Base-by-base conservation (phyloP, 2,888 invertebrate species). In the Drosophila helvetica region DNA sequence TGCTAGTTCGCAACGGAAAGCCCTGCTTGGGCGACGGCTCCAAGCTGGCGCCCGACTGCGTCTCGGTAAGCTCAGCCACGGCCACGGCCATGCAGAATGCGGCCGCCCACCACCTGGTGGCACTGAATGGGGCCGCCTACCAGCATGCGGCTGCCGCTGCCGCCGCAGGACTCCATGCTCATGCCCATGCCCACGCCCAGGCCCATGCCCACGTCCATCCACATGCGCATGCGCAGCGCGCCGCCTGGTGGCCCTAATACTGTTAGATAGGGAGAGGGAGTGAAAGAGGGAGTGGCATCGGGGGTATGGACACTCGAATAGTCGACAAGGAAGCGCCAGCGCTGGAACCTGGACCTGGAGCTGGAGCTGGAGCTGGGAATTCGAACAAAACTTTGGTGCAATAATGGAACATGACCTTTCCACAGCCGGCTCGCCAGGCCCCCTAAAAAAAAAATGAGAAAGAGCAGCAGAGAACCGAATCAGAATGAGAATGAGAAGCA, bases 1-100 rank as follows among this genome's bases (percentile, higher is more conserved):
- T 99, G 0, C 92, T 99, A 57, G 98, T 99, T 5, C 94, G 98
- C 63, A 98, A 99, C 86, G 99, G 98, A 0, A 97, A 98, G 90
- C 98, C 98, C 0, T 98, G 98, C 88, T 92, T 96, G 12, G 94
- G 94, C 9, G 94, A 94, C 58, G 93, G 90, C 43, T 81, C 87
- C 43, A 90, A 90, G 62, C 60, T 90, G 61, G 92, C 94, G 2
- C 94, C 93, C 52, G 94, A 94, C 0, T 90, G 92, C 27, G 93
- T 92, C 0, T 58, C 58, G 18, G 58, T 58, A 15, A 25, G 55
- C 19, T 65, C 65, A 15, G 86, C 81, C 56, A 88, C 91, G 0
- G 89, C 91, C 15, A 93, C 94, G 0, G 93, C 94, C 1, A 90
- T 85, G 91, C 92, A 91, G 57, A 92, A 92, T 78, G 85, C 90